These are phyloP conservation scores for Cantharis nigra DNA, from an alignment of 2,888 invertebrate genomes.

Conservation along the genomic window DNA sequence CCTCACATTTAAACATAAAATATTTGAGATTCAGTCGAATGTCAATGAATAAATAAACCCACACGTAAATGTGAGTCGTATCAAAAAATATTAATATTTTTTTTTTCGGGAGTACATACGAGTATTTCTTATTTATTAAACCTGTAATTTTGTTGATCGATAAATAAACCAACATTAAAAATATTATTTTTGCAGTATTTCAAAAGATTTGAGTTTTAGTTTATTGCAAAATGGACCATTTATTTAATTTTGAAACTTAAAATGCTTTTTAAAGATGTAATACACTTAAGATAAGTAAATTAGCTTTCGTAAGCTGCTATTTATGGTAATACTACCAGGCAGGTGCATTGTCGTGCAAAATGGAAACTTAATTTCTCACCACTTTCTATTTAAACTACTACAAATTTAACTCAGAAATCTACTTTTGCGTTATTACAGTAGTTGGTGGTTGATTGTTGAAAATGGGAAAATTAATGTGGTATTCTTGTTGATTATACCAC, in stretches of 20 bases:
- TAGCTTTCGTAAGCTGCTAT: not conserved
- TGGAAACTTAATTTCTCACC: not conserved
- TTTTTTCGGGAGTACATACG: too few relatives aligned
- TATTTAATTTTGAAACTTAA: not conserved
- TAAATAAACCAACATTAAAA: not conserved
- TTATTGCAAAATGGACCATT: not conserved
- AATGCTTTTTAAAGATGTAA: not conserved
- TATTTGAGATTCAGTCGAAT: not conserved
- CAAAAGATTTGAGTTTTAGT: not conserved
- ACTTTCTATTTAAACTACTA: not conserved
- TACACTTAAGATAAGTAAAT: not conserved
- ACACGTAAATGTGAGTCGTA: not conserved
- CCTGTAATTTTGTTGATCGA: not conserved
- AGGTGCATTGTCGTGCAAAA: not conserved
- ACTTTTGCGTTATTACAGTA: not conserved
- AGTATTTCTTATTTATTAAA: not conserved
- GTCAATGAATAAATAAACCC: not conserved
- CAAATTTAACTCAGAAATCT: not conserved
- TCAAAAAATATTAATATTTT: not conserved
- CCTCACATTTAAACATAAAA: not conserved
- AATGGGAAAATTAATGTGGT: not conserved
- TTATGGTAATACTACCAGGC: not conserved
- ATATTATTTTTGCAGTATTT: not conserved
- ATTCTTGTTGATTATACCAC: not conserved
- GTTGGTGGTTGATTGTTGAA: not conserved